A percentile compares a stretch with the other conserved stretches of the same genome.
Evolutionary conservation across 2,888 invertebrate genomes (phyloP).

Genomic region (Heliconius sara): DNA sequence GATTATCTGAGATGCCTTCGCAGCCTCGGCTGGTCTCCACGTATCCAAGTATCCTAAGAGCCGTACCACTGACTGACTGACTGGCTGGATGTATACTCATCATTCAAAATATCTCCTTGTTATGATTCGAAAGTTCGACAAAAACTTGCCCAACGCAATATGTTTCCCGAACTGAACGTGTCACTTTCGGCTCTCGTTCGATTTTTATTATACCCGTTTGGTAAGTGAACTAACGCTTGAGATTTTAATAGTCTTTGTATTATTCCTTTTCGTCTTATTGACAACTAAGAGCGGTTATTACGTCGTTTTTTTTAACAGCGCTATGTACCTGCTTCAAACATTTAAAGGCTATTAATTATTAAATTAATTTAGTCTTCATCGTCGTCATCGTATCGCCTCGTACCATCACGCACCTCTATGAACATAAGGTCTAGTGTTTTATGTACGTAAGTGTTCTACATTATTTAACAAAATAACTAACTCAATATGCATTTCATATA

Average conservation of each 20-base stretch:
- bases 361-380: neutral
- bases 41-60: neutral
- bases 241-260: neutral
- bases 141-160: slow-evolving; percentile 35
- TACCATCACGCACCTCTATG: neutral
- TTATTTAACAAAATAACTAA: too few relatives aligned
- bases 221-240: neutral
- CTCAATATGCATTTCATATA: neutral
- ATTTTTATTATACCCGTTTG: neutral
- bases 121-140: slow-evolving; percentile 21
- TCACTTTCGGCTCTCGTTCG: slow-evolving; percentile 1
- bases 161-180: slow-evolving; percentile 37
- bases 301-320: neutral
- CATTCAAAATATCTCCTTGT: slow-evolving; percentile 33
- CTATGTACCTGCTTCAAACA: neutral
- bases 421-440: neutral
- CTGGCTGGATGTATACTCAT: slow-evolving; percentile 11
- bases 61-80: neutral
- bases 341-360: neutral
- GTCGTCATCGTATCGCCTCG: neutral
- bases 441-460: too few relatives aligned
- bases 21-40: slow-evolving; percentile 1
- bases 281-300: neutral
- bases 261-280: too few relatives aligned
- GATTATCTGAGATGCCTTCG: slow-evolving; percentile 58